Base-by-base conservation (phyloP, 2,797 vertebrate species). In the Melanogrammus aeglefinus region DNA sequence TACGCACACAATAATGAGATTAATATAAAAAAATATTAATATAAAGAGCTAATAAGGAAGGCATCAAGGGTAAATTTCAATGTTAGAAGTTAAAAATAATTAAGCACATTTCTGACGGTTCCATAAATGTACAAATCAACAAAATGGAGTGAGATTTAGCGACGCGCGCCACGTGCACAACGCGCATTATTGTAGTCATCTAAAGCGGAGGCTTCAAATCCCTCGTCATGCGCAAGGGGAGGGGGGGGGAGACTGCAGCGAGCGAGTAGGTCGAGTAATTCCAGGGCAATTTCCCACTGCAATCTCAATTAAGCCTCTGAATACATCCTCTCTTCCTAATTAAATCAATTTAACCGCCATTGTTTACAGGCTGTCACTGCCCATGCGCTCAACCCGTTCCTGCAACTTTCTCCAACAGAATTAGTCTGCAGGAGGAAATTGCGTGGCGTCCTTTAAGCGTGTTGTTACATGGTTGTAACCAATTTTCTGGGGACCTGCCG, bases 271-370 rank as follows among this genome's bases (percentile, higher is more conserved):
- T 92, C 87, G 77, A 82, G 90, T 88, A 84, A 96, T 94, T 95
- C 94, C 73, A 82, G 94, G 94, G 95, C 93, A 96, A 97, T 98
- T 98, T 96, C 94, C 92, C 93, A 83, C 89, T 83, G 93, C 96
- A 96, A 97, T 96, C 96, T 98, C 96, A 96, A 97, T 96, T 96
- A 96, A 94, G 93, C 92, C 92, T 91, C 93, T 96, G 98, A 98
- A 97, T 94, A 94, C 96, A 98, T 99, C 97, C 97, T 97, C 96
- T 96, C 94, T 88, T 90, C 90, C 93, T 96, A 96, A 97, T 96
- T 96, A 96, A 94, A 96, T 92, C 91, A 95, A 97, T 96, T 96
- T 96, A 94, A 96, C 93, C 24, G 81, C 94, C 95, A 96, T 98
- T 99, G 96, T 98, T 96, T 95, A 95, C 88, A 87, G 91, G 91